Evolutionary conservation across 2,113 vertebrate genomes (phyloP).

Genomic region (Petrocephalus zakoni): DNA sequence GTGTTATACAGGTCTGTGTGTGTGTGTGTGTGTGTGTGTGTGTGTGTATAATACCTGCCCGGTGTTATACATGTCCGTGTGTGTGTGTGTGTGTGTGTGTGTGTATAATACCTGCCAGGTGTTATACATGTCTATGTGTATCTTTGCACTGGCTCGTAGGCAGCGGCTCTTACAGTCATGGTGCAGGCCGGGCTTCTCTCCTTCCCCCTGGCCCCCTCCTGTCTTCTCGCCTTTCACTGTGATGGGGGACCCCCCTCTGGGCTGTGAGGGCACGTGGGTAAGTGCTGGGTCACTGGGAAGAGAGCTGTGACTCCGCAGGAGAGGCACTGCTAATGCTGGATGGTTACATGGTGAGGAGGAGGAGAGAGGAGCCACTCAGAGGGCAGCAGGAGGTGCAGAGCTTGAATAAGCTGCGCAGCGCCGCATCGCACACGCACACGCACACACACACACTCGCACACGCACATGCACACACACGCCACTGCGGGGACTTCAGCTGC

Average conservation of each 20-base stretch:
- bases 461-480: too few species aligned
- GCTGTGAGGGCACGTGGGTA: neutral
- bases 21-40: too few species aligned
- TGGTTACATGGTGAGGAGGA: neutral
- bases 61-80: too few species aligned
- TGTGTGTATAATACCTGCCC: too few species aligned
- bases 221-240: neutral
- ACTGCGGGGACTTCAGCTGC: neutral
- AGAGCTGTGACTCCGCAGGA: neutral
- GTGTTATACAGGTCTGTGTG: neutral
- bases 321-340: neutral
- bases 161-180: neutral
- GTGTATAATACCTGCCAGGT: neutral
- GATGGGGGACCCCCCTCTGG: neutral
- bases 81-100: neutral
- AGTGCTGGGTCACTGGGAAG: neutral
- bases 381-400: neutral
- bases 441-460: too few species aligned
- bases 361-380: neutral
- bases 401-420: neutral
- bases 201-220: neutral
- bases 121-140: neutral
- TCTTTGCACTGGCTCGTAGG: neutral
- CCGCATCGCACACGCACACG: too few species aligned
- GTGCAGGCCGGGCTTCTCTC: neutral